Percentiles rank a stretch among this genome's conserved stretches.
Conservation (phyloP, 2,888 invertebrate species). For the Lithophane ornitopus region DNA sequence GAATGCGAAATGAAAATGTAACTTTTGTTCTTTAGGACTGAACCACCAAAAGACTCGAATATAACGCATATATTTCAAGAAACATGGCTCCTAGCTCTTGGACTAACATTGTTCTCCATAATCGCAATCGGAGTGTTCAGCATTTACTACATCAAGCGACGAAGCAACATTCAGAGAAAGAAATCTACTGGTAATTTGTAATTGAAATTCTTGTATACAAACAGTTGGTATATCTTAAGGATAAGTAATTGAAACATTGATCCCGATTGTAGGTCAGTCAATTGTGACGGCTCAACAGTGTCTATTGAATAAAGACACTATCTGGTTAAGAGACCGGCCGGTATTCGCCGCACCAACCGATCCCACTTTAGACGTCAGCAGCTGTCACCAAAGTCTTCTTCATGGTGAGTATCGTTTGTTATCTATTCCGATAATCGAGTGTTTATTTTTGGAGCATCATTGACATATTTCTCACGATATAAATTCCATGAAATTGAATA, state of each 20-base stretch:
- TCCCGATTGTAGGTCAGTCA: constrained; percentile 86
- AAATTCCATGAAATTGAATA: constrained; percentile 48
- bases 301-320: constrained; percentile 89
- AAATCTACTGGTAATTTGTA: constrained; percentile 82
- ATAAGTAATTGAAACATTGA: constrained; percentile 81
- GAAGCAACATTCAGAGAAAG: constrained; percentile 85
- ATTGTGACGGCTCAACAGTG: constrained; percentile 89
- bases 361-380: constrained; percentile 81
- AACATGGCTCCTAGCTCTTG: constrained; percentile 86
- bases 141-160: constrained; percentile 85
- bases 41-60: constrained; percentile 86
- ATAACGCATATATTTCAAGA: constrained; percentile 86
- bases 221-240: constrained; percentile 58
- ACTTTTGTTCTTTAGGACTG: constrained; percentile 77
- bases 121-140: constrained; percentile 86
- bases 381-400: constrained; percentile 87
- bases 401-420: constrained; percentile 80
- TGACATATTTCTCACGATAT: constrained; percentile 74
- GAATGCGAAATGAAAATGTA: background rate
- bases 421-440: constrained; percentile 62
- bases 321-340: constrained; percentile 87
- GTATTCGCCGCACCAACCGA: constrained; percentile 85
- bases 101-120: constrained; percentile 83
- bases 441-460: constrained; percentile 64
- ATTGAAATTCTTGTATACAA: constrained; percentile 56